A percentile compares a stretch with the other conserved stretches of the same genome.
phyloP scores from a whole-genome alignment of 2,888 invertebrate genomes.

The Anaspis maculata region DNA sequence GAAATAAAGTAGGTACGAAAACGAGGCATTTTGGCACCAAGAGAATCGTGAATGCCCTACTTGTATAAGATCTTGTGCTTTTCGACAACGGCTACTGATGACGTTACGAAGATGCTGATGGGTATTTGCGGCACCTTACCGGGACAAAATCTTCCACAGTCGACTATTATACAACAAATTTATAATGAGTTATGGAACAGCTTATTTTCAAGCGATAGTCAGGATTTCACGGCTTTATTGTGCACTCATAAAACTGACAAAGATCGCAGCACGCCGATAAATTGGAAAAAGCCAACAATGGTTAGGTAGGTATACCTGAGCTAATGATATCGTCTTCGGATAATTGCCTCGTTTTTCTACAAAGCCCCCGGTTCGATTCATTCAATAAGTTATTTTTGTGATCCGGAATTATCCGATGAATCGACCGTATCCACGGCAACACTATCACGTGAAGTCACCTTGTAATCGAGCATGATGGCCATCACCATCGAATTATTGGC shows the following conservation, averaged over 20 bases:
- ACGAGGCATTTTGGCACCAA: too few relatives aligned
- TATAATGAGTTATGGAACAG: conserved; percentile 33
- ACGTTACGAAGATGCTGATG: too few relatives aligned
- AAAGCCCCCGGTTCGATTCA: conserved; percentile 19
- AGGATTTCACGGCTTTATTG: conserved; percentile 35
- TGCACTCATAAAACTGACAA: conserved; percentile 36
- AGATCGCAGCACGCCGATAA: conserved; percentile 29
- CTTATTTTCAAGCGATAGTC: conserved; percentile 33
- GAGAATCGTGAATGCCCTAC: too few relatives aligned
- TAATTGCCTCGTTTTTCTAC: conserved; percentile 27
- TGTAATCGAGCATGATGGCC: too few relatives aligned
- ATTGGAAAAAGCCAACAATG: conserved; percentile 30
- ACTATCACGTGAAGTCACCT: too few relatives aligned
- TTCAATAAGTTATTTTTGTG: conserved; percentile 23
- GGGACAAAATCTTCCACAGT: too few relatives aligned
- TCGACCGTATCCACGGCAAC: too few relatives aligned
- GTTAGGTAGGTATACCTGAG: conserved; percentile 27
- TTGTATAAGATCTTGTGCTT: too few relatives aligned
- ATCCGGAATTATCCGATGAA: conserved; percentile 17
- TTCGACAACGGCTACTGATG: too few relatives aligned
- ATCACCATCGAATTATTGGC: too few relatives aligned
- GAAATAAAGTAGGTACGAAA: too few relatives aligned
- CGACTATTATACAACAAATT: conserved; percentile 30
- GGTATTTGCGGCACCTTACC: too few relatives aligned
- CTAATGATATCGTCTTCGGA: conserved; percentile 31